phyloP scores from a whole-genome alignment of 2,888 invertebrate genomes.

The Anaspis maculata region DNA sequence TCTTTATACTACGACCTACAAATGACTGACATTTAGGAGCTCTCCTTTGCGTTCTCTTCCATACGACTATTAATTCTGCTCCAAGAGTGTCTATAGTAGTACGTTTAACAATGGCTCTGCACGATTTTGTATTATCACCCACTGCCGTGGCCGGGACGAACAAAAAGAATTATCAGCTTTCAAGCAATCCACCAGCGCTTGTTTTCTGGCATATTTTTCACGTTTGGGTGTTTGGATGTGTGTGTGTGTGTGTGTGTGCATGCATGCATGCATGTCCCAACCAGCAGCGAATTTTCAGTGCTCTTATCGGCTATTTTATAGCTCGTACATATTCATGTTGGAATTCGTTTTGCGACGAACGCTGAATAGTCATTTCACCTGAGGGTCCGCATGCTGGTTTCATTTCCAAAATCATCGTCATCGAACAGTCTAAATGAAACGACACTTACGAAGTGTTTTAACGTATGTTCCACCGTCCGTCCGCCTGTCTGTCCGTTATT shows the following conservation, averaged over 20 bases:
- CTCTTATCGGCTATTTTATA: slow-evolving; percentile 14
- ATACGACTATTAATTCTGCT: neutral
- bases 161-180: slow-evolving; percentile 6
- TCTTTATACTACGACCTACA: slow-evolving; percentile 8
- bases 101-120: neutral
- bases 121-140: no score
- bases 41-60: neutral
- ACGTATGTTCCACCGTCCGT: no score
- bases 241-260: no score
- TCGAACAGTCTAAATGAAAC: no score
- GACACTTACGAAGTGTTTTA: no score
- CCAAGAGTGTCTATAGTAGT: no score
- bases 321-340: slow-evolving; percentile 13
- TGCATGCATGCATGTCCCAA: no score
- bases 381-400: no score
- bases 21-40: slow-evolving; percentile 11
- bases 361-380: no score
- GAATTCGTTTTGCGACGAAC: slow-evolving; percentile 10
- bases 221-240: no score
- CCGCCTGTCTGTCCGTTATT: no score
- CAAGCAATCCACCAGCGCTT: neutral
- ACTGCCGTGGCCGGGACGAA: slow-evolving; percentile 1
- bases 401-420: no score
- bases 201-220: slow-evolving; percentile 11
- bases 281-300: slow-evolving; percentile 11